Conservation (phyloP, 2,888 invertebrate genomes). For the Nycteola revayana region DNA sequence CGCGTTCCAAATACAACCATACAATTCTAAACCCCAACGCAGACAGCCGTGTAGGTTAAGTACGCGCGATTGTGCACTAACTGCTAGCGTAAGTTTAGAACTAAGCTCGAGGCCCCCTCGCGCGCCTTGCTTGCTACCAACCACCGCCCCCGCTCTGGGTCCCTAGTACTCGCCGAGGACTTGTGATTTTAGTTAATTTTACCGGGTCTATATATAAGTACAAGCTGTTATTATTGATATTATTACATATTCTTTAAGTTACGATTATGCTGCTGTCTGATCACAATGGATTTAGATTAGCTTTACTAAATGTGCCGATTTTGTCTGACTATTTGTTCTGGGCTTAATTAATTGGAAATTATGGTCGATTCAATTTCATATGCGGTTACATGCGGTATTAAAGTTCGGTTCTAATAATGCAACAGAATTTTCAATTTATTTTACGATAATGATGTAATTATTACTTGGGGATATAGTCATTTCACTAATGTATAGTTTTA, state of each 20-base stretch:
- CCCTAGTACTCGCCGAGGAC: conserved; percentile 43
- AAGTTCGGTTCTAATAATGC: no score
- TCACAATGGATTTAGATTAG: conserved; percentile 25
- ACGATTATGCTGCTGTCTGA: conserved; percentile 36
- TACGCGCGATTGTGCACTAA: conserved; percentile 68
- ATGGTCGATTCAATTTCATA: no score
- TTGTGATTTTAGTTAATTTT: conserved; percentile 77
- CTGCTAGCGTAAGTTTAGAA: conserved; percentile 58
- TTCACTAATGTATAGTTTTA: no score
- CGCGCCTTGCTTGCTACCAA: conserved; percentile 55
- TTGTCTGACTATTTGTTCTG: conserved; percentile 4
- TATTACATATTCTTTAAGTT: conserved; percentile 40
- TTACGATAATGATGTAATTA: no score
- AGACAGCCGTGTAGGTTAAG: conserved; percentile 55
- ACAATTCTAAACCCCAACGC: conserved; percentile 34
- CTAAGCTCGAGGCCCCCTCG: conserved; percentile 51
- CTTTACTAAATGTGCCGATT: conserved; percentile 8
- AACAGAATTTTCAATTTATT: no score
- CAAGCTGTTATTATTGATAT: conserved; percentile 58
- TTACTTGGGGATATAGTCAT: no score
- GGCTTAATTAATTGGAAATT: no score
- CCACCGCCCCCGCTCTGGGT: conserved; percentile 31
- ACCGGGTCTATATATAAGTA: conserved; percentile 62
- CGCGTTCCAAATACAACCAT: conserved; percentile 33
- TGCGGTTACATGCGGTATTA: no score